Percentiles rank a stretch among this genome's conserved stretches.
Conservation (phyloP, 2,797 vertebrate genomes). For the Neosilurus mollespiculum region DNA sequence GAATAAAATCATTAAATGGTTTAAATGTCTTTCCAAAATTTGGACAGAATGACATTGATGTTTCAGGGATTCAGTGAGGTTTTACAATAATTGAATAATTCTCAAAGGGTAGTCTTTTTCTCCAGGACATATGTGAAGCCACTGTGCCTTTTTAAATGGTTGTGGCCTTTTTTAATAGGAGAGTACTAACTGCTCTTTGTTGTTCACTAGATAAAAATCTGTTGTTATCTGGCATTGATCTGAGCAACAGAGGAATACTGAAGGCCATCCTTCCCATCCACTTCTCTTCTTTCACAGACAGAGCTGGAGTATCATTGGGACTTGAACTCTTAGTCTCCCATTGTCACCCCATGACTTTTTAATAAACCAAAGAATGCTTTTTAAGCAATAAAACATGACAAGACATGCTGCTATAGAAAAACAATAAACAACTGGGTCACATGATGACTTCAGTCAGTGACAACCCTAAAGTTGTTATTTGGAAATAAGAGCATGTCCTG, state of each 20-base stretch:
- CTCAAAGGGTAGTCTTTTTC: neutral
- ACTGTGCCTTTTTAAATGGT: neutral
- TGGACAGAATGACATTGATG: neutral
- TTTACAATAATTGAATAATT: neutral
- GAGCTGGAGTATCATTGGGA: neutral
- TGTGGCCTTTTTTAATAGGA: neutral
- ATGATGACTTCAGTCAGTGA: neutral
- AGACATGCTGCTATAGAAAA: neutral
- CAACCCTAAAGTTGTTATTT: neutral
- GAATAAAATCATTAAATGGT: neutral
- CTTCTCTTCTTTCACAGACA: neutral
- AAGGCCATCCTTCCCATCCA: neutral
- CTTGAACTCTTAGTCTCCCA: neutral
- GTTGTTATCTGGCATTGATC: constrained; percentile 19
- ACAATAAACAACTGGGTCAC: neutral
- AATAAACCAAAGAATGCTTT: neutral
- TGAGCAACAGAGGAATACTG: neutral
- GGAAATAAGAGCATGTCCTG: neutral
- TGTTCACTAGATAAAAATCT: constrained; percentile 1
- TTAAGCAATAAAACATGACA: constrained; percentile 2
- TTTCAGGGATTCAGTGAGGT: neutral
- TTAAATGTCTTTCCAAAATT: neutral
- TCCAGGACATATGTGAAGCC: neutral
- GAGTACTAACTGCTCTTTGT: constrained; percentile 1
- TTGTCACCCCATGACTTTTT: neutral